phyloP scores from a whole-genome alignment of 2,113 vertebrate genomes.

The Vicugna pacos region DNA sequence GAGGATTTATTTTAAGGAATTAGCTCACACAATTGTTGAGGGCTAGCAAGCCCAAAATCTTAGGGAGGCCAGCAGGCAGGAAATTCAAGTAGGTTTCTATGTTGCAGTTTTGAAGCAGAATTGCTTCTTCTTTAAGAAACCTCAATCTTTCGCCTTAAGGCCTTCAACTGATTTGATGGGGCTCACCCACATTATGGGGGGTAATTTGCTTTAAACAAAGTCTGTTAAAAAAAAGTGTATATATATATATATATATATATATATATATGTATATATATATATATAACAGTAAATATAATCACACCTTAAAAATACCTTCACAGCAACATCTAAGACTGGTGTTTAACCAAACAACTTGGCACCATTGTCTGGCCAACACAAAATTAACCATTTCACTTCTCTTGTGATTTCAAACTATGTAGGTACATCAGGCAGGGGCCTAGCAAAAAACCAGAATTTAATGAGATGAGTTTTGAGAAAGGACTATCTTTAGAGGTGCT shows the following conservation, averaged over 20 bases:
- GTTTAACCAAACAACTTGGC: not conserved
- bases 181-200: not conserved
- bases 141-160: not conserved
- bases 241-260: no score
- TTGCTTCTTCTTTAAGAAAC: conserved; percentile 1
- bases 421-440: not conserved
- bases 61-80: not conserved
- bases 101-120: not conserved
- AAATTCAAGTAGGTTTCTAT: not conserved
- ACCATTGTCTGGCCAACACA: not conserved
- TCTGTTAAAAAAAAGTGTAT: not conserved
- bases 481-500: not conserved
- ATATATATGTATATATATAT: no score
- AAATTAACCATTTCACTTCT: not conserved
- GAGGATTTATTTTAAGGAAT: conserved; percentile 13
- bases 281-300: not conserved
- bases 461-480: not conserved
- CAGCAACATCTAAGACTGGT: not conserved
- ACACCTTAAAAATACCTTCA: not conserved
- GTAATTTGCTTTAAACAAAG: not conserved
- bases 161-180: not conserved
- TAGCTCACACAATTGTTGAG: not conserved
- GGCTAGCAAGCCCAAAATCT: not conserved
- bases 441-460: conserved; percentile 26
- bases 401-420: not conserved